A percentile compares a stretch with the other conserved stretches of the same genome.
These are phyloP conservation scores for Taurulus bubalis DNA, from an alignment of 2,113 vertebrate species.

Conservation along the genomic window DNA sequence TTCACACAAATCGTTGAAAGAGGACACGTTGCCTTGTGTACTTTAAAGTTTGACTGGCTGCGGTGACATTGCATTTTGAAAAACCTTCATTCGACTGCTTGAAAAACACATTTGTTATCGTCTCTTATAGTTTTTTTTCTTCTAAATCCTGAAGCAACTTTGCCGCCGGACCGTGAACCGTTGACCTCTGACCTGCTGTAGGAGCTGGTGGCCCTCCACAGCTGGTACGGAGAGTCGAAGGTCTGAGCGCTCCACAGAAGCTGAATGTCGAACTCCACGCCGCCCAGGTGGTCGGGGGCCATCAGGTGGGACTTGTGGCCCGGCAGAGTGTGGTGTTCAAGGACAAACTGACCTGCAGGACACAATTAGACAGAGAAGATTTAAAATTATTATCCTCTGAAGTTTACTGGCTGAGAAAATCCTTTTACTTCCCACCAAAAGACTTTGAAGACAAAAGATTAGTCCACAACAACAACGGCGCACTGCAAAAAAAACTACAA, in stretches of 20 bases:
- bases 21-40: no score
- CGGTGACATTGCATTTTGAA: no score
- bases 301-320: constrained; percentile 90
- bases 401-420: not conserved
- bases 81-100: no score
- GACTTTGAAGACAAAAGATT: no score
- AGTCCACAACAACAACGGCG: no score
- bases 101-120: no score
- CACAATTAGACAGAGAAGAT: not conserved
- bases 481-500: no score
- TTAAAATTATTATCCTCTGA: no score
- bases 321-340: constrained; percentile 95
- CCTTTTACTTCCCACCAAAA: not conserved
- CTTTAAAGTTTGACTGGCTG: no score
- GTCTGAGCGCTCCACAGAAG: constrained; percentile 97
- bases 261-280: constrained; percentile 95
- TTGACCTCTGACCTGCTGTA: constrained; percentile 89
- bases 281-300: constrained; percentile 95
- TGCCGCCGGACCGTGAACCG: not conserved
- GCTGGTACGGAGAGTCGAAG: constrained; percentile 96
- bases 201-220: constrained; percentile 98
- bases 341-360: constrained; percentile 92
- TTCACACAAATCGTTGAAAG: no score
- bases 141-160: not conserved
- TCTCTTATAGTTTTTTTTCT: no score